Evolutionary conservation across 2,113 vertebrate genomes (phyloP), one percentile per base, ranked within the genome.

Genomic region (Hyla sarda): DNA sequence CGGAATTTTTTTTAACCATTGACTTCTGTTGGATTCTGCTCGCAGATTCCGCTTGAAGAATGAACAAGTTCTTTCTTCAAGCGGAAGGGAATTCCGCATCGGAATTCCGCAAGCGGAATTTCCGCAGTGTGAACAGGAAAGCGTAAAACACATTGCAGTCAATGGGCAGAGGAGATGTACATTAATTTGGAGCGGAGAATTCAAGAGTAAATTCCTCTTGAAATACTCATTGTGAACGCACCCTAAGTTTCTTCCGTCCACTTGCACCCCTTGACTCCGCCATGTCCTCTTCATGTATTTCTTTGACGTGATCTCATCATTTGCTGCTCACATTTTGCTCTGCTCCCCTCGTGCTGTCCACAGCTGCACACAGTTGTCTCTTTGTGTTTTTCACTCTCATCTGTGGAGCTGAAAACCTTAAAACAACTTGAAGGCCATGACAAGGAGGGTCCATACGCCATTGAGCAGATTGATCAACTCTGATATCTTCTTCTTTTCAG

Each of bases 381-480:
- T 88, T 90, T 89, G 88, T 71, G 75, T 92, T 91, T 89, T 60
- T 90, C 88, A 67, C 84, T 87, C 87, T 41, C 75, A 88, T 67
- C 89, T 71, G 90, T 87, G 21, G 82, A n/a, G 65, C 78, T 28
- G 85, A 56, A 69, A 90, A 89, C 34, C 83, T 89, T 91, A 90
- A 91, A 89, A 89, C 83, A 65, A 89, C 89, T 90, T 90, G 90
- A 92, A 90, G 87, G 89, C 90, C 90, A 88, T 88, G 88, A 90
- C 91, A 89, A 91, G 81, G 87, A 88, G 92, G 88, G 86, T 89
- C 89, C 88, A 91, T 91, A 88, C 83, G 71, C 75, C 89, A 86
- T 89, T 85, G 91, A 92, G 89, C 91, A 23, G 91, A 92, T 82
- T 89, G 87, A 91, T 91, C 77, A 11, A 89, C 92, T 91, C 86